Evolutionary conservation across 2,113 vertebrate species (phyloP).

Genomic region (Natator depressus): DNA sequence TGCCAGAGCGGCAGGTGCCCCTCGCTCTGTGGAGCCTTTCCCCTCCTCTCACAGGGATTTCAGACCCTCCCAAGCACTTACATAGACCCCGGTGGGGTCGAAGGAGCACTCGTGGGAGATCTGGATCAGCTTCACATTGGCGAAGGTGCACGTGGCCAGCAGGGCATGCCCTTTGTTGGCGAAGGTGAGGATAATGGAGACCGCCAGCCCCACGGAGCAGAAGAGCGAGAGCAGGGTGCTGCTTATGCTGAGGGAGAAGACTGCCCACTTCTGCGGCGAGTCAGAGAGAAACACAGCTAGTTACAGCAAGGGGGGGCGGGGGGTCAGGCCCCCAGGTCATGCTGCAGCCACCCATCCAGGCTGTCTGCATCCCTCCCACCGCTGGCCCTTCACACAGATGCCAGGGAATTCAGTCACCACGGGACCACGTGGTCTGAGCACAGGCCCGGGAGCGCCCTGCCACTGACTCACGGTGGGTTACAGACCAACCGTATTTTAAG

Average conservation of each 20-base stretch:
- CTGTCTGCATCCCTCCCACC: background rate
- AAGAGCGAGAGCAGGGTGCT: conserved; percentile 79
- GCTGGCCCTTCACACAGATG: background rate
- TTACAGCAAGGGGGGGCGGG: background rate
- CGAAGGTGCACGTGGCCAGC: conserved; percentile 81
- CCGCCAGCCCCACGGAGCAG: conserved; percentile 80
- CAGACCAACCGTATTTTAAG: background rate
- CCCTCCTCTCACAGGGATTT: background rate
- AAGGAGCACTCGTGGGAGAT: conserved; percentile 87
- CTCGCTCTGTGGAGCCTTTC: background rate
- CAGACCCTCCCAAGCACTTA: conserved; percentile 72
- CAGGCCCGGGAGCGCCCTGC: background rate
- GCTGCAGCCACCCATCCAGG: background rate
- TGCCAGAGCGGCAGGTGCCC: too few relatives aligned
- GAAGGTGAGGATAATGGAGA: conserved; percentile 82
- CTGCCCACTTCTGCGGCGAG: conserved; percentile 80
- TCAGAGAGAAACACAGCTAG: background rate
- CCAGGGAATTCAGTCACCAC: background rate
- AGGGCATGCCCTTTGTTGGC: conserved; percentile 80
- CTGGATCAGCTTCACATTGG: conserved; percentile 65
- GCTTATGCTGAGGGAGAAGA: conserved; percentile 78
- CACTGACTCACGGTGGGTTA: background rate
- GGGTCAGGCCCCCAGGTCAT: background rate
- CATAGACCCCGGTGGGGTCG: conserved; percentile 89
- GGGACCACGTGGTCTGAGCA: background rate